phyloP scores from a whole-genome alignment of 2,888 invertebrate genomes.

The Sipha maydis region DNA sequence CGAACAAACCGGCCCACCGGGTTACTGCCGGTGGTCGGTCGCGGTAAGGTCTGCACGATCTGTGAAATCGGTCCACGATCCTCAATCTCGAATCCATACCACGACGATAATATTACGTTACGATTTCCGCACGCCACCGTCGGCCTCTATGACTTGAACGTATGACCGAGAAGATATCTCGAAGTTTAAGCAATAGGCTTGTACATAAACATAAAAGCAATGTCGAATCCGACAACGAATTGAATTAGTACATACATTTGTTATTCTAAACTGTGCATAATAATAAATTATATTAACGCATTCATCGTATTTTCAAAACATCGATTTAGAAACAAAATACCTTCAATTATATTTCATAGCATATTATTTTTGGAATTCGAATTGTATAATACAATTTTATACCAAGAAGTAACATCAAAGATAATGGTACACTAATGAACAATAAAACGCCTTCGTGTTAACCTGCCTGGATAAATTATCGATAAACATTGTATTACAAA shows the following conservation, averaged over 20 bases:
- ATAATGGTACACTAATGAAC: neutral
- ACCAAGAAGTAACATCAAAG: neutral
- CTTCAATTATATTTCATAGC: neutral
- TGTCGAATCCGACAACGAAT: too few species aligned
- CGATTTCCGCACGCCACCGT: neutral
- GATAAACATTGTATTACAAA: neutral
- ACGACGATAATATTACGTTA: neutral
- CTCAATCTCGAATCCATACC: neutral
- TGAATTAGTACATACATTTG: too few species aligned
- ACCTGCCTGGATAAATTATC: too few species aligned
- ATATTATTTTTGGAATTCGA: neutral
- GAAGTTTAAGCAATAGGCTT: too few species aligned
- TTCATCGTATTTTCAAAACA: too few species aligned
- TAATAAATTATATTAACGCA: too few species aligned
- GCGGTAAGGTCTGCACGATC: constrained; percentile 22
- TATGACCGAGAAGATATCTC: neutral
- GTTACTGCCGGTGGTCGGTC: neutral
- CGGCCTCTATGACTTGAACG: neutral
- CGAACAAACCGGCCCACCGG: constrained; percentile 21
- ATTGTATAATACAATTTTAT: neutral
- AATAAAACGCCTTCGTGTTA: neutral
- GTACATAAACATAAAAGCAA: too few species aligned
- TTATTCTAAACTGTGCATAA: too few species aligned
- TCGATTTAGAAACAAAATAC: neutral
- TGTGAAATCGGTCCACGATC: constrained; percentile 10